Conservation (phyloP, 1,140 invertebrate species). For the Euwallacea similis region DNA sequence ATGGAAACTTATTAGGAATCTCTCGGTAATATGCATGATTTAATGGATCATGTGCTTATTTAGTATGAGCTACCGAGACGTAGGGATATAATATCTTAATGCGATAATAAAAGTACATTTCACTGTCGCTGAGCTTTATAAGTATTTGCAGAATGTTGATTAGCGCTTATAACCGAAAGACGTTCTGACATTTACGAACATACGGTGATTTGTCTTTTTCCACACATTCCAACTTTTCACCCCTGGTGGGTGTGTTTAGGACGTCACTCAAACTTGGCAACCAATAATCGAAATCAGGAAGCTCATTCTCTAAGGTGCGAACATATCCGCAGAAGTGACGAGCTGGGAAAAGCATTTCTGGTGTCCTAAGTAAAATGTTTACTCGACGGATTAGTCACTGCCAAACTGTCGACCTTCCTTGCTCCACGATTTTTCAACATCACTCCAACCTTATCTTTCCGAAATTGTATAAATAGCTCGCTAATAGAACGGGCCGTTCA, state of each 20-base stretch:
- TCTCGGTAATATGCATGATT: too few relatives aligned
- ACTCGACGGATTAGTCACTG: slow-evolving; percentile 32
- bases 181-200: too few relatives aligned
- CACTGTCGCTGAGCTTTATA: too few relatives aligned
- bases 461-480: slow-evolving; percentile 38
- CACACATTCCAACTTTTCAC: too few relatives aligned
- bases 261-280: slow-evolving; percentile 25
- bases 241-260: slow-evolving; percentile 22
- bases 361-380: slow-evolving; percentile 30
- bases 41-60: too few relatives aligned
- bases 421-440: slow-evolving; percentile 35
- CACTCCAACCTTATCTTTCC: slow-evolving; percentile 29
- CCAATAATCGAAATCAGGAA: slow-evolving; percentile 28
- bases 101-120: too few relatives aligned
- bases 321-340: slow-evolving; percentile 30
- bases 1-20: too few relatives aligned
- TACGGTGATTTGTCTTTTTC: too few relatives aligned
- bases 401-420: slow-evolving; percentile 29
- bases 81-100: too few relatives aligned
- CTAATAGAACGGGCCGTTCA: slow-evolving; percentile 27
- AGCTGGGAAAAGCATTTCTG: slow-evolving; percentile 19
- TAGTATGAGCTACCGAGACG: too few relatives aligned
- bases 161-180: too few relatives aligned
- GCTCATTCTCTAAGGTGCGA: slow-evolving; percentile 34
- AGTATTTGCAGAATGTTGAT: too few relatives aligned